Evolutionary conservation across 1,140 invertebrate species (phyloP), one percentile per base, ranked within the genome.

Genomic region (Nylanderia fulva): DNA sequence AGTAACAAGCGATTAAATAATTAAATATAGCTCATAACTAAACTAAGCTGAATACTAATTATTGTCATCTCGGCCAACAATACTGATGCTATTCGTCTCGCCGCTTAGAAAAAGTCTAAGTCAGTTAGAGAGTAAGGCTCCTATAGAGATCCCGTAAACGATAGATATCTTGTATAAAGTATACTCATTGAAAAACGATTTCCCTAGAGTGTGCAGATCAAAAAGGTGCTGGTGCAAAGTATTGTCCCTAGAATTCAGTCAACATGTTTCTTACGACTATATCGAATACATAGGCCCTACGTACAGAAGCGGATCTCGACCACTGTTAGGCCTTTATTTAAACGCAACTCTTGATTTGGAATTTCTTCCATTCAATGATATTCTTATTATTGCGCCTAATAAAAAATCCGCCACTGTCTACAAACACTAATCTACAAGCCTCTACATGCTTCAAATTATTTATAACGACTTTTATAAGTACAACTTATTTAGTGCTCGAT

Each of bases 171-270:
- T 13, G 79, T 90, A 92, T 64, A 91, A 91, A 91, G 88, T 93
- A 92, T 91, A 93, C 85, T 86, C 85, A 52, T 91, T 92, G 86
- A 90, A 91, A 93, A 93, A 91, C 86, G 91, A 91, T 90, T 86
- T 45, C 84, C 60, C 29, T 85, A 84, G 74, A 86, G 93, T 94
- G 93, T 94, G 93, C 93, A 79, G 90, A 88, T 93, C 88, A 93
- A 94, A 93, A 93, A 93, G 88, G 93, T 94, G 92, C 92, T 86
- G 89, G 92, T 93, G 93, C 92, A 93, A 72, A 92, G 79, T 86
- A 91, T 92, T 93, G 92, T 93, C 92, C 93, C 93, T 94, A 94
- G 93, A 92, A 94, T 94, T 94, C 93, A 94, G 93, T 93, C 93
- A 94, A 94, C 93, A 90, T 91, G 77, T 82, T 72, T 27, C 85